These are phyloP conservation scores for Drosophila sordidula DNA, from an alignment of 2,888 invertebrate genomes.

Conservation along the genomic window DNA sequence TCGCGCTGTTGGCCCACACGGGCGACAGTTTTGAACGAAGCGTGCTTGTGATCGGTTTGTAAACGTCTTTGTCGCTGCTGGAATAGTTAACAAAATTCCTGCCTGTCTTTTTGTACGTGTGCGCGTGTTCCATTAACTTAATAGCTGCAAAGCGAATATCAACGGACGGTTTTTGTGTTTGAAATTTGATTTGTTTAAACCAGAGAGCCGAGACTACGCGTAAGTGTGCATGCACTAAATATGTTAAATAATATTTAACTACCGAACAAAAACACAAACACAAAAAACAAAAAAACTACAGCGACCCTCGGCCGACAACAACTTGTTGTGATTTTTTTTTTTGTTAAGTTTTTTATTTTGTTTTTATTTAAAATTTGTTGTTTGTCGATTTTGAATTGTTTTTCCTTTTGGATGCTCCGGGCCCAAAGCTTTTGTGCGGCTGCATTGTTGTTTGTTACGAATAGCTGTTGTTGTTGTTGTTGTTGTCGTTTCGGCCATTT, in stretches of 20 bases:
- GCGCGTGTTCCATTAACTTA: constrained; percentile 13
- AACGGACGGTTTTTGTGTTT: constrained; percentile 13
- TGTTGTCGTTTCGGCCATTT: constrained; percentile 1
- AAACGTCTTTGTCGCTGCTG: constrained; percentile 16
- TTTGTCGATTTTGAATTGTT: constrained; percentile 27
- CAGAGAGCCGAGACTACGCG: constrained; percentile 11
- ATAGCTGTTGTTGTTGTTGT: constrained; percentile 11
- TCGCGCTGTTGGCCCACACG: constrained; percentile 65
- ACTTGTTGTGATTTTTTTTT: constrained; percentile 22
- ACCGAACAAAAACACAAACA: constrained; percentile 7
- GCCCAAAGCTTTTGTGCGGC: constrained; percentile 46
- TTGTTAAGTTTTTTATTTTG: constrained; percentile 5
- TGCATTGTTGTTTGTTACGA: constrained; percentile 18
- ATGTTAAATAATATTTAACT: constrained; percentile 8
- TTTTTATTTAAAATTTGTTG: constrained; percentile 19
- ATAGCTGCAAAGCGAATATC: background rate
- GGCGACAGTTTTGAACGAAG: constrained; percentile 69
- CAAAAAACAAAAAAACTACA: constrained; percentile 21
- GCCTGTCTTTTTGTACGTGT: constrained; percentile 15
- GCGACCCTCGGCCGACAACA: constrained; percentile 54
- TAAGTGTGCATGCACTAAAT: constrained; percentile 42
- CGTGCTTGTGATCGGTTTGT: constrained; percentile 62
- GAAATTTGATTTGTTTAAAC: constrained; percentile 8
- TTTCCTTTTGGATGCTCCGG: constrained; percentile 30
- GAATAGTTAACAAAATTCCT: constrained; percentile 20